These are phyloP conservation scores for Asobara japonica DNA, from an alignment of 1,140 invertebrate genomes.

Conservation along the genomic window DNA sequence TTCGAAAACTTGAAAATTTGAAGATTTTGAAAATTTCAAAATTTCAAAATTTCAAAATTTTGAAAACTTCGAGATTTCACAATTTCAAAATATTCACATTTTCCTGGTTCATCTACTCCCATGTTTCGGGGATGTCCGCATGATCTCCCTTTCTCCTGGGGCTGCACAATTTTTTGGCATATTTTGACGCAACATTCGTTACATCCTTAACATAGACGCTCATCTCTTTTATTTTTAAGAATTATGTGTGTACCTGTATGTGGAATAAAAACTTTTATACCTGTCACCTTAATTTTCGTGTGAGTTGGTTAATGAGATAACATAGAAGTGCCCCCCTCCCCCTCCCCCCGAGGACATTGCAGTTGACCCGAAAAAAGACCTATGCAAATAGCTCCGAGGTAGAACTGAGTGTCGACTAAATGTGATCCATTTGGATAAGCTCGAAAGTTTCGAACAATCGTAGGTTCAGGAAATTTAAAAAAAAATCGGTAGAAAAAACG, in stretches of 20 bases:
- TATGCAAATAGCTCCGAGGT: neutral
- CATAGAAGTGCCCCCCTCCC: neutral
- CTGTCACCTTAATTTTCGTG: neutral
- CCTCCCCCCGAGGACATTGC: neutral
- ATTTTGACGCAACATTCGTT: too few relatives aligned
- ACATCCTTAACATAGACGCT: too few relatives aligned
- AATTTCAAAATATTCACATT: too few relatives aligned
- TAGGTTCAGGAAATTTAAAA: neutral
- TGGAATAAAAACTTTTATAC: neutral
- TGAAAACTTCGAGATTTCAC: too few relatives aligned
- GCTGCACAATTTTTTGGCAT: too few relatives aligned
- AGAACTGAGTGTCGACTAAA: neutral
- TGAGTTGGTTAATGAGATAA: neutral
- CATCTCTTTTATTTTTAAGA: neutral
- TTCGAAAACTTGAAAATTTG: too few relatives aligned
- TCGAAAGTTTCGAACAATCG: neutral
- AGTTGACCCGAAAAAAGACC: neutral
- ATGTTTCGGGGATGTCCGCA: too few relatives aligned
- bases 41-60: too few relatives aligned
- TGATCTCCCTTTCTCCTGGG: too few relatives aligned
- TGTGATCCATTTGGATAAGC: neutral
- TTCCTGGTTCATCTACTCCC: too few relatives aligned
- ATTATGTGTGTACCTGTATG: constrained; percentile 21
- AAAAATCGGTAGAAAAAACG: neutral
- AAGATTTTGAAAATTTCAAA: too few relatives aligned